Percentiles rank a stretch among this genome's conserved stretches.
Evolutionary conservation across 2,888 invertebrate genomes (phyloP).

Genomic region (Tiliacea aurago): DNA sequence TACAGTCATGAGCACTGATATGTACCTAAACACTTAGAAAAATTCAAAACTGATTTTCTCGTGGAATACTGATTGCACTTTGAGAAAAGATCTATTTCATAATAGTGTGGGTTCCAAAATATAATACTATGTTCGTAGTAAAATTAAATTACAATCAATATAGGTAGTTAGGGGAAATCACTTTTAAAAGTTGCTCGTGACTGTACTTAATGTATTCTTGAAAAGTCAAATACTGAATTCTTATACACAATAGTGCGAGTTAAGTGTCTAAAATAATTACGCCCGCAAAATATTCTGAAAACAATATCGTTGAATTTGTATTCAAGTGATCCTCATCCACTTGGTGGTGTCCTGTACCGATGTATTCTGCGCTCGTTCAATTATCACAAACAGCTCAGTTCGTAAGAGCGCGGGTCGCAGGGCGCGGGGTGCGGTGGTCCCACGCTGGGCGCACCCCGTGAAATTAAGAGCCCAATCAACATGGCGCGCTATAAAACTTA

Average conservation of each 20-base stretch:
- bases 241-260: neutral
- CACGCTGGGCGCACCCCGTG: constrained; percentile 51
- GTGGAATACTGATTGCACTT: too few relatives aligned
- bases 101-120: too few relatives aligned
- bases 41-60: too few relatives aligned
- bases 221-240: neutral
- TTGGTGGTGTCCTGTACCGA: neutral
- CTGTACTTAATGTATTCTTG: neutral
- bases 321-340: neutral
- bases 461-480: constrained; percentile 67
- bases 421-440: constrained; percentile 2
- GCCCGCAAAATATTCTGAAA: neutral
- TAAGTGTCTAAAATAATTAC: neutral
- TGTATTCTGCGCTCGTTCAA: constrained; percentile 1
- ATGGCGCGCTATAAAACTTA: constrained; percentile 64
- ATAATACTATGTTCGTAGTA: too few relatives aligned
- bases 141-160: too few relatives aligned
- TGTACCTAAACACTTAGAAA: too few relatives aligned
- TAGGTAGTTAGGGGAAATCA: too few relatives aligned
- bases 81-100: too few relatives aligned
- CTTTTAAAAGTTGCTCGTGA: too few relatives aligned
- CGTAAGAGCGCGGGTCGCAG: too few relatives aligned
- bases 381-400: constrained; percentile 5
- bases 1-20: too few relatives aligned
- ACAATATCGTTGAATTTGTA: neutral